Percentiles rank a stretch among this genome's conserved stretches.
These are phyloP conservation scores for Caenorhabditis afra DNA, from an alignment of 2,888 invertebrate species.

Conservation along the genomic window DNA sequence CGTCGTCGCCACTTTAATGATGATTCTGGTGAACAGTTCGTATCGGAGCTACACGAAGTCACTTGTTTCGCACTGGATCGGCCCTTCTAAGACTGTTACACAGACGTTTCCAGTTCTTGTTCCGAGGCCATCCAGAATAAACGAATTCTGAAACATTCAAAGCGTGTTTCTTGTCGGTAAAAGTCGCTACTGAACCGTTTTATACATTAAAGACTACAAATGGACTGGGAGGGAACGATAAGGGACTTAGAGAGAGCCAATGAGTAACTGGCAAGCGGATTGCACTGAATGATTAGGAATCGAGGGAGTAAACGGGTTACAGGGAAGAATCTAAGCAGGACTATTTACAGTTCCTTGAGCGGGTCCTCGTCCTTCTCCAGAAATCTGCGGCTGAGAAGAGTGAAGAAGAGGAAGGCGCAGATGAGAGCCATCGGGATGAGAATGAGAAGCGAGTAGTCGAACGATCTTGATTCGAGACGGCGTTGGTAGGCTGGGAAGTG, in stretches of 20 bases:
- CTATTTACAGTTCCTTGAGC: constrained; percentile 20
- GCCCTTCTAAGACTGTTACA: no score
- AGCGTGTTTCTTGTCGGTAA: no score
- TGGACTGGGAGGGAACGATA: neutral
- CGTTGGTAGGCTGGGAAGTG: constrained; percentile 7
- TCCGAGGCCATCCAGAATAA: no score
- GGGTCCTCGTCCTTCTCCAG: constrained; percentile 24
- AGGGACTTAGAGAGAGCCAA: constrained; percentile 23
- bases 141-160: no score
- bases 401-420: constrained; percentile 28
- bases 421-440: constrained; percentile 23
- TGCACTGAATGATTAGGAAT: constrained; percentile 15
- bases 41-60: no score
- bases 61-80: no score
- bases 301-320: constrained; percentile 7
- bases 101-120: no score
- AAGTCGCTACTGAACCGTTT: no score
- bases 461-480: constrained; percentile 16
- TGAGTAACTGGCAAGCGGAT: constrained; percentile 39
- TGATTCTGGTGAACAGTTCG: no score
- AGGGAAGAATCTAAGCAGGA: neutral
- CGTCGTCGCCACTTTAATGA: no score
- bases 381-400: constrained; percentile 22
- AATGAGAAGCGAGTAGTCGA: constrained; percentile 33
- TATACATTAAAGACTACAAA: constrained; percentile 18